Conservation (phyloP, 2,888 invertebrate species). For the Cerceris ruficornis region DNA sequence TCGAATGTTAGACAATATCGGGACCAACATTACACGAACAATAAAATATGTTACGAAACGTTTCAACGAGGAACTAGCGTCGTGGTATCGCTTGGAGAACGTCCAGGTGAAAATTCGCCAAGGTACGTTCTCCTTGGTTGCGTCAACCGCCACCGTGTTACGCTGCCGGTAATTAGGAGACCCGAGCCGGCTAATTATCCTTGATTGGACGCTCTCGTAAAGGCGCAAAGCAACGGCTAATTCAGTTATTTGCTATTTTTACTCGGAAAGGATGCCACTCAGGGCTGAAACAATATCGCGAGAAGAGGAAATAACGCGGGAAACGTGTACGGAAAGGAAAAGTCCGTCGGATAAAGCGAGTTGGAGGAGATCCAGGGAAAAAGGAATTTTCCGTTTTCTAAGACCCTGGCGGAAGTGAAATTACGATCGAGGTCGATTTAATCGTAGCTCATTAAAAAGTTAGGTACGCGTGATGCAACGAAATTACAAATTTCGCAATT, state of each 20-base stretch:
- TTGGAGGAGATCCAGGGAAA: not conserved
- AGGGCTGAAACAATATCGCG: no score
- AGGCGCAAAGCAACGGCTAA: not conserved
- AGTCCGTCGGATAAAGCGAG: not conserved
- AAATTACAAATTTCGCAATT: no score
- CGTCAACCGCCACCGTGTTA: not conserved
- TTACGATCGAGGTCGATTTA: not conserved
- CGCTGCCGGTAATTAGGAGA: not conserved
- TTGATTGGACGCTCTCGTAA: not conserved
- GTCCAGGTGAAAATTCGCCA: not conserved
- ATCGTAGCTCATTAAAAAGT: not conserved
- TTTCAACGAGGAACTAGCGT: not conserved
- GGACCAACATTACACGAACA: not conserved
- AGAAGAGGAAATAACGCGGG: no score
- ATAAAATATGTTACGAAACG: conserved; percentile 31
- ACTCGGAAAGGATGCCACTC: no score
- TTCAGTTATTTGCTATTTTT: not conserved
- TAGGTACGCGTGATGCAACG: no score
- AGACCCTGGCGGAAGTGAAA: not conserved
- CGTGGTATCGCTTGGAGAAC: not conserved
- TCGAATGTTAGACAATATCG: not conserved
- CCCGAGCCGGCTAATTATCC: not conserved
- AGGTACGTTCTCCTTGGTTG: not conserved
- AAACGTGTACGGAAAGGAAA: not conserved
- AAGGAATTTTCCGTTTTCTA: not conserved